phyloP scores from a whole-genome alignment of 2,113 vertebrate genomes.

The Isichthys henryi region DNA sequence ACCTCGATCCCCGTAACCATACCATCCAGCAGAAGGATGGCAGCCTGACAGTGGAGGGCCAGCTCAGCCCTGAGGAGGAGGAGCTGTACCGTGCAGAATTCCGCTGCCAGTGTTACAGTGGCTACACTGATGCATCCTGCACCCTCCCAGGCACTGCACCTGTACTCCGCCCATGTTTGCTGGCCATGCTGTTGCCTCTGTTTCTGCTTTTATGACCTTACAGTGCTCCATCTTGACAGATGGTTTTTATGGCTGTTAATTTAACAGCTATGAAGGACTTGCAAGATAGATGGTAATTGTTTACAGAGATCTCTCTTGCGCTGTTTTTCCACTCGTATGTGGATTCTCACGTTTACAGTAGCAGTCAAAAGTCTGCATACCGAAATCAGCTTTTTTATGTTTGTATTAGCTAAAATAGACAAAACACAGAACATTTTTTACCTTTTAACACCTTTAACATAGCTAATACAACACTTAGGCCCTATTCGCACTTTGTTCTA shows the following conservation, averaged over 20 bases:
- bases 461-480: neutral
- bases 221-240: slow-evolving; percentile 7
- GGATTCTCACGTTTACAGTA: neutral
- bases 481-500: neutral
- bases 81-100: slow-evolving; percentile 56
- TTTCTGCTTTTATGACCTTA: slow-evolving; percentile 53
- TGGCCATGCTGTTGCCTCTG: slow-evolving; percentile 33
- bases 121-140: slow-evolving; percentile 64
- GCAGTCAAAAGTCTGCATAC: neutral
- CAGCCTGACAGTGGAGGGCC: slow-evolving; percentile 44
- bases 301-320: slow-evolving; percentile 1
- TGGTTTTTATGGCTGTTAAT: neutral
- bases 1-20: slow-evolving; percentile 66
- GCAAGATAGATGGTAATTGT: neutral
- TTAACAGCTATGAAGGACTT: neutral
- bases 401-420: neutral
- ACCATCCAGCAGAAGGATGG: slow-evolving; percentile 44
- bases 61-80: slow-evolving; percentile 42
- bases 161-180: slow-evolving; percentile 39
- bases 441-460: neutral
- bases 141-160: slow-evolving; percentile 41
- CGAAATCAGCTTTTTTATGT: neutral
- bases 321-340: neutral
- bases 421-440: neutral
- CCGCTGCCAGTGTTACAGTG: slow-evolving; percentile 78